phyloP scores from a whole-genome alignment of 2,888 invertebrate species.

The Sphaeridia pumilis region DNA sequence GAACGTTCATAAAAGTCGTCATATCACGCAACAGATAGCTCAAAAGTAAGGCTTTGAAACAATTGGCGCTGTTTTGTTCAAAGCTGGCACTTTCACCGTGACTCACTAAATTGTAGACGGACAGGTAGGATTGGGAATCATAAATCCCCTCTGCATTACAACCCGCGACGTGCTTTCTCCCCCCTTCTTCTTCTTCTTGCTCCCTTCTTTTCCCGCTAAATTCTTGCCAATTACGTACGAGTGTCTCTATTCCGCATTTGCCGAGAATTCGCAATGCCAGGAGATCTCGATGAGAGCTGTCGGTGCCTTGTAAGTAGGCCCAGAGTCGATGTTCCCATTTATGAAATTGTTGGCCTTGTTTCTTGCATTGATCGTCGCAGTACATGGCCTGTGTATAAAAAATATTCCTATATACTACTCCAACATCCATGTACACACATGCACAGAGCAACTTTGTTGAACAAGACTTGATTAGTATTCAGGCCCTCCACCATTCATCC shows the following conservation, averaged over 20 bases:
- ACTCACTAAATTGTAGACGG: conserved; percentile 10
- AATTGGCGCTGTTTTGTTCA: conserved; percentile 13
- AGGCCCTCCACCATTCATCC: too few species aligned
- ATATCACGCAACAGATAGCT: conserved; percentile 22
- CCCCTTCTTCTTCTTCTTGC: background rate
- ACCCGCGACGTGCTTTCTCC: conserved; percentile 6
- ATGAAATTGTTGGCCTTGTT: conserved; percentile 20
- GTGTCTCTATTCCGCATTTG: conserved; percentile 19
- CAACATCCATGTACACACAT: too few species aligned
- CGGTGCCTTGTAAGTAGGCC: conserved; percentile 22
- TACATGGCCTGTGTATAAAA: conserved; percentile 31
- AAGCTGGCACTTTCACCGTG: conserved; percentile 8
- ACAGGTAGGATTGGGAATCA: background rate
- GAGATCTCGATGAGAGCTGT: conserved; percentile 19
- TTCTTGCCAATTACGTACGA: background rate
- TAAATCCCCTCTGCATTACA: conserved; percentile 1
- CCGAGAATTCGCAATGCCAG: conserved; percentile 24
- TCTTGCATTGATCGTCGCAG: conserved; percentile 25
- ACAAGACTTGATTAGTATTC: too few species aligned
- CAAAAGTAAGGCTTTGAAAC: conserved; percentile 26
- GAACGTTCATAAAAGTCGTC: conserved; percentile 21
- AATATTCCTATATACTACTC: too few species aligned
- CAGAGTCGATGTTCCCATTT: conserved; percentile 23
- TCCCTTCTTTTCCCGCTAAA: background rate
- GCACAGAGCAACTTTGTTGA: too few species aligned